Base-by-base conservation (phyloP, 2,113 vertebrate species). In the Lamprotornis superbus region DNA sequence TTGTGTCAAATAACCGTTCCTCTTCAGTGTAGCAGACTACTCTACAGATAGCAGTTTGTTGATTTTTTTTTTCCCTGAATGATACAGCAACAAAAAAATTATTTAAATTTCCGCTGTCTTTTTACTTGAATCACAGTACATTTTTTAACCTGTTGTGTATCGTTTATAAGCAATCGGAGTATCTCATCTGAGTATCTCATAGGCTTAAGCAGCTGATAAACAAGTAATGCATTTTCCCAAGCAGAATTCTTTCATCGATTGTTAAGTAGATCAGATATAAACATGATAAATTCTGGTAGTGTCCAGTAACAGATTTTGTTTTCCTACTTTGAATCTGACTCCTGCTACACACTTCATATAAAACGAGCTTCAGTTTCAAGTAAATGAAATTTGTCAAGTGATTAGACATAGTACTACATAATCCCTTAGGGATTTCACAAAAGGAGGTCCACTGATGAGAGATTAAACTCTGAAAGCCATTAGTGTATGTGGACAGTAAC, bases 361-460 rank as follows among this genome's bases (percentile, higher is more conserved):
- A 95, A 89, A 71, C 21, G 23, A 89, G 83, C 59, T 86, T 92
- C 90, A 89, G 37, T 94, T 94, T 95, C 92, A 96, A 90, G 91
- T 95, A 96, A 93, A 95, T 97, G 89, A 96, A 96, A 97, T 95
- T 93, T 96, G 93, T 90, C 84, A 91, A 95, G 79, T 89, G 91
- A 93, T 96, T 95, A 92, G 81, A 94, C 79, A 70, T 89, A 90
- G 64, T 92, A 89, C 63, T 93, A 64, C 83, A 76, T 95, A 94
- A 97, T 93, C 91, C 59, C 13, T 42, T 79, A 63, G 86, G 95
- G 83, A 96, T 93, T 96, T 90, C 87, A 68, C 87, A 68, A 80
- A 80, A 95, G 89, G 75, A 94, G 95, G 94, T 87, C 78, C 93
- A 50, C 78, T 95, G 90, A 89, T 83, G 88, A 97, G 94, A 97